phyloP scores from a whole-genome alignment of 2,113 vertebrate species.

The Cryptotis parvus region DNA sequence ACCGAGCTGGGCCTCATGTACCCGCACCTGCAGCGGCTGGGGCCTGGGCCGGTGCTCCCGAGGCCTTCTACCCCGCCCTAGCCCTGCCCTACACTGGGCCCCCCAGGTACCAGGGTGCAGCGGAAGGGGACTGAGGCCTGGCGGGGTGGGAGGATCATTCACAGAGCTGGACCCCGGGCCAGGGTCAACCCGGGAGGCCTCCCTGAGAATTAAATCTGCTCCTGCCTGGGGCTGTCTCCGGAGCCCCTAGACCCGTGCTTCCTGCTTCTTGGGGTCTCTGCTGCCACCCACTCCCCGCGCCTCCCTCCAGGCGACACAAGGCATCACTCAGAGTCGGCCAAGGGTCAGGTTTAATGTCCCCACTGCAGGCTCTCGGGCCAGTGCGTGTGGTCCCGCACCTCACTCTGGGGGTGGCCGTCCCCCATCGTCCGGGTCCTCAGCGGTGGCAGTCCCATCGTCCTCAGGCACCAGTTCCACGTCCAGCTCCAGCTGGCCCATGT shows the following conservation, averaged over 20 bases:
- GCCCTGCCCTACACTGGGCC: slow-evolving; percentile 77
- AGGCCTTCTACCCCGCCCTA: slow-evolving; percentile 78
- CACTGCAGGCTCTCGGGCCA: background rate
- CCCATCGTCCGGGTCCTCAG: slow-evolving; percentile 76
- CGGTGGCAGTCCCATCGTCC: slow-evolving; percentile 84
- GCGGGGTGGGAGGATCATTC: background rate
- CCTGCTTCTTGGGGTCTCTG: background rate
- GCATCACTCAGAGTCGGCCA: background rate
- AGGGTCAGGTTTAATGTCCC: slow-evolving; percentile 75
- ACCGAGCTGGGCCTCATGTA: slow-evolving; percentile 91
- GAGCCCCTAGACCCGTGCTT: background rate
- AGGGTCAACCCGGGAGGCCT: background rate
- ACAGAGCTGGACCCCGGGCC: background rate
- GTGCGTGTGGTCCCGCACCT: background rate
- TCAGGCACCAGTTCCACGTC: slow-evolving; percentile 89
- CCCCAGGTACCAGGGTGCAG: slow-evolving; percentile 67
- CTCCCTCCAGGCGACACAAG: background rate
- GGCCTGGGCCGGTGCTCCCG: background rate
- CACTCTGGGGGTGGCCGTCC: slow-evolving; percentile 74
- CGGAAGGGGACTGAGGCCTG: slow-evolving; percentile 86
- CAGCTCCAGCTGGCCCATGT: slow-evolving; percentile 93
- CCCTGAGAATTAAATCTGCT: slow-evolving; percentile 66
- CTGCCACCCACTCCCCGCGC: too few relatives aligned
- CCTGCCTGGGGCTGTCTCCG: background rate
- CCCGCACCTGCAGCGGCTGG: slow-evolving; percentile 92